Percentiles rank a stretch among this genome's conserved stretches.
These are phyloP conservation scores for Chionoecetes opilio DNA, from an alignment of 1,140 invertebrate species.

Conservation along the genomic window DNA sequence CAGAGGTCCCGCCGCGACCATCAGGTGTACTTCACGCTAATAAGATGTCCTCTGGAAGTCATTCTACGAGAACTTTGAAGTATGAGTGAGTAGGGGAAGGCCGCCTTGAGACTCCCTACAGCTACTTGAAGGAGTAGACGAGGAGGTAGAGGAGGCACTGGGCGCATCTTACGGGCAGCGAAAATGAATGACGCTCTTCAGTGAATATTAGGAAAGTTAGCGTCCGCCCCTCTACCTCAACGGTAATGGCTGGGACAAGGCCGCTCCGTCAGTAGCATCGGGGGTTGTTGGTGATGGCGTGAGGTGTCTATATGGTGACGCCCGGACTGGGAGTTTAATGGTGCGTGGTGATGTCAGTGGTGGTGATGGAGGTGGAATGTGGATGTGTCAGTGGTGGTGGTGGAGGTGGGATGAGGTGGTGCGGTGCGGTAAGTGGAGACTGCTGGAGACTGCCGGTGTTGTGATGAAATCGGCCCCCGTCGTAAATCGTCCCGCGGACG, in stretches of 20 bases:
- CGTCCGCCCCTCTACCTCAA: neutral
- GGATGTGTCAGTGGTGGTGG: neutral
- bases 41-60: neutral
- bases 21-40: neutral
- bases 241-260: neutral
- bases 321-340: neutral
- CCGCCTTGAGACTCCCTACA: neutral
- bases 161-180: neutral
- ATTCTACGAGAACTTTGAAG: neutral
- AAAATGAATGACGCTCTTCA: slow-evolving; percentile 19
- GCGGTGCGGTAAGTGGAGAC: neutral
- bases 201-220: slow-evolving; percentile 20
- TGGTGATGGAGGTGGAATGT: neutral
- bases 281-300: neutral
- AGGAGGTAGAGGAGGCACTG: neutral
- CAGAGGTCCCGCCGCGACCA: neutral
- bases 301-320: neutral
- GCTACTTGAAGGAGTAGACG: neutral
- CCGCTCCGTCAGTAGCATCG: neutral
- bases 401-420: neutral
- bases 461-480: no score
- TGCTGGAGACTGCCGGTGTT: neutral
- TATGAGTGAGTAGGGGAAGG: neutral
- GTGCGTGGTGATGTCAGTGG: neutral
- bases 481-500: no score